Conservation (phyloP, 2,113 vertebrate species). For the Talpa occidentalis region DNA sequence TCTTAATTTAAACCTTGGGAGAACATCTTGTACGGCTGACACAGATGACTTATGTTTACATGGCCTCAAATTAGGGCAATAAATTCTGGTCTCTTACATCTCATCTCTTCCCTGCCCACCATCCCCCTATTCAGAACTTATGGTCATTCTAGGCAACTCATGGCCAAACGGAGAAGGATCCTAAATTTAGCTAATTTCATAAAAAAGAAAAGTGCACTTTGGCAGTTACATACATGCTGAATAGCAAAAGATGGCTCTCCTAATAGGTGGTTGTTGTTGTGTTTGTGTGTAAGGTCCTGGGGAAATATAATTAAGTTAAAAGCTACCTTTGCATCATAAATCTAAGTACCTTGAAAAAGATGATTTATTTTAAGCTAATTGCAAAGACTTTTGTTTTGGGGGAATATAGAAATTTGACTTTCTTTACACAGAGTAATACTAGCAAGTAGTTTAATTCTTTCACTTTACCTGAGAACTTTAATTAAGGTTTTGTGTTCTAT, state of each 20-base stretch:
- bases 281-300: background rate
- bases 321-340: slow-evolving; percentile 44
- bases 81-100: background rate
- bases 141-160: background rate
- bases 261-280: slow-evolving; percentile 16
- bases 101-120: background rate
- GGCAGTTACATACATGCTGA: background rate
- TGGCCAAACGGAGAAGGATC: background rate
- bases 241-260: slow-evolving; percentile 23
- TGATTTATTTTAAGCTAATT: slow-evolving; percentile 65
- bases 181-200: slow-evolving; percentile 44
- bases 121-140: background rate
- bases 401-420: background rate
- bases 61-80: background rate
- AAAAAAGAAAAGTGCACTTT: background rate
- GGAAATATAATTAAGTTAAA: slow-evolving; percentile 33
- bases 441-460: slow-evolving; percentile 47
- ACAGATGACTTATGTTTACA: background rate
- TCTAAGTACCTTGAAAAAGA: slow-evolving; percentile 33
- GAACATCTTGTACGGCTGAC: background rate
- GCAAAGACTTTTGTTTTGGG: background rate
- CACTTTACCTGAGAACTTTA: slow-evolving; percentile 49
- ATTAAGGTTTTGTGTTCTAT: slow-evolving; percentile 60
- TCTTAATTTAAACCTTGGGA: background rate
- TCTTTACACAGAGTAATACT: background rate